Percentiles rank a stretch among this genome's conserved stretches.
These are phyloP conservation scores for Neria commutata DNA, from an alignment of 2,888 invertebrate genomes.

Conservation along the genomic window DNA sequence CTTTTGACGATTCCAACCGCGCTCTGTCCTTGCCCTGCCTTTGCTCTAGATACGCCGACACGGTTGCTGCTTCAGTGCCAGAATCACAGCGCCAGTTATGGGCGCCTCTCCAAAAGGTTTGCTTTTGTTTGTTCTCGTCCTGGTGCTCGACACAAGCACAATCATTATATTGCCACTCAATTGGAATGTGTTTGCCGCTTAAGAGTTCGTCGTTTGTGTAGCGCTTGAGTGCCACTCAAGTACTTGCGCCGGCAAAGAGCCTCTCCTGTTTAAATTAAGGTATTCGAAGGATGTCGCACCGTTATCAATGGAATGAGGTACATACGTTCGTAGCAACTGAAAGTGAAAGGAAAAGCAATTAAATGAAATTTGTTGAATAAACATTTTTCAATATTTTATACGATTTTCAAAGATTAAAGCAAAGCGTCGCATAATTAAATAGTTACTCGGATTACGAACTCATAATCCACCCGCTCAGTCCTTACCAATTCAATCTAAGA, in stretches of 20 bases:
- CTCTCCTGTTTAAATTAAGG: not conserved
- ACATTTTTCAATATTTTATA: too few species aligned
- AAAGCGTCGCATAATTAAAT: too few species aligned
- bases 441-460: too few species aligned
- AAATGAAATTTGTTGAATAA: too few species aligned
- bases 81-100: conserved; percentile 6
- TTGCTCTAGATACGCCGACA: not conserved
- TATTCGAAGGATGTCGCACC: too few species aligned
- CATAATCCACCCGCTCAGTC: too few species aligned
- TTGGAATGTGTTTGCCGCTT: conserved; percentile 27
- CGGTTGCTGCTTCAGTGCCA: not conserved
- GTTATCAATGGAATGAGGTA: too few species aligned
- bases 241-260: conserved; percentile 12
- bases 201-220: conserved; percentile 40
- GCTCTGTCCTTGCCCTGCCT: not conserved
- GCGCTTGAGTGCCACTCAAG: conserved; percentile 20
- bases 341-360: not conserved
- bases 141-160: too few species aligned
- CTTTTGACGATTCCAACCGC: not conserved
- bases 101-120: not conserved
- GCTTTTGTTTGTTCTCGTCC: conserved; percentile 7
- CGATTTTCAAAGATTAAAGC: too few species aligned
- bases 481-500: too few species aligned
- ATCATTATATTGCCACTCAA: not conserved
- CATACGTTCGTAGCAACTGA: conserved; percentile 1